Base-by-base conservation (phyloP, 2,888 invertebrate genomes). In the Elaeidobius kamerunicus region DNA sequence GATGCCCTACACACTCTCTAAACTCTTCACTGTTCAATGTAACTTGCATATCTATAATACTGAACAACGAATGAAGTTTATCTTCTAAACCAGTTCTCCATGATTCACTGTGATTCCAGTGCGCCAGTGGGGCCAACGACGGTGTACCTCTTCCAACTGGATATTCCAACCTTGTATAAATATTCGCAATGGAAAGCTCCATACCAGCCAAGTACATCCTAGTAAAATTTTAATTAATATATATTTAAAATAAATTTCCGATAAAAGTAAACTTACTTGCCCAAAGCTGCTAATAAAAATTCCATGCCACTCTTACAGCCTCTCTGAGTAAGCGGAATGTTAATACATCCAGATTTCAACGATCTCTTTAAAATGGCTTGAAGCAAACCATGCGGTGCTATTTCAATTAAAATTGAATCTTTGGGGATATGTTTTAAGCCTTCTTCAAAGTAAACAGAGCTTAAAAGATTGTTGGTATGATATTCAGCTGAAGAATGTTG, bases 121-220 rank as follows among this genome's bases (percentile, higher is more conserved):
- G 82, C 7, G 94, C 81, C 1, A 90, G 73, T 14, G 91, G 86
- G 0, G 90, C 80, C 36, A 95, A 77, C 82, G 88, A 88, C 0
- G 90, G 86, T 0, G 96, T 96, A 1, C 88, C 86, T 20, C 86
- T 80, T 0, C 91, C 86, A 2, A 96, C 95, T 0, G 96, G 96
- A 72, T 83, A 92, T 32, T 82, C 73, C 0, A 91, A 76, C 27
- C 77, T 72, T 0, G 92, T 88, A 73, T 91, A 95, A 40, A 97
- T 76, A 46, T 84, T 82, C 0, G 85, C 78, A 4, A 93, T 71
- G 50, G 85, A 80, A 9, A 92, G 80, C 63, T 90, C 85, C 46
- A 91, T 65, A 2, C 97, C 97, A 40, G 81, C 79, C 59, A 85
- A 81, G 72, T 87, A 95, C 61, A 95, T 71, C 65, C 90, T 90